Evolutionary conservation across 2,888 invertebrate genomes (phyloP).

Genomic region (Rotaria socialis): DNA sequence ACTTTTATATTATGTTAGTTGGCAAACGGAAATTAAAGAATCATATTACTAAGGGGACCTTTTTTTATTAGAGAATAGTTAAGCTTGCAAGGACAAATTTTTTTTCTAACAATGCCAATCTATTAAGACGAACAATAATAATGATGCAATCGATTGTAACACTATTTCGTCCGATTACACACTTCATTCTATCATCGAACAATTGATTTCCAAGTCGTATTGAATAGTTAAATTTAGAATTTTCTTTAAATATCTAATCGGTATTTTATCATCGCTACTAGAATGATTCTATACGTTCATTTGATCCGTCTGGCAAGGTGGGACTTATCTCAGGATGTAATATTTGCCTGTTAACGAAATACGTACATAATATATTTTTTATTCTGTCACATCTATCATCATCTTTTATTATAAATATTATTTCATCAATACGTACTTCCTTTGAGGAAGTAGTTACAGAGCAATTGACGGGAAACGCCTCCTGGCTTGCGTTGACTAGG

Average conservation of each 20-base stretch:
- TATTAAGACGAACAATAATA: constrained; percentile 23
- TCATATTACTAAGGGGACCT: neutral
- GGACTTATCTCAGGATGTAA: neutral
- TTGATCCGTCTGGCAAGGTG: neutral
- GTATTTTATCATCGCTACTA: neutral
- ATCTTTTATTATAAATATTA: neutral
- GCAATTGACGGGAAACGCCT: neutral
- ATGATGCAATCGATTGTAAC: neutral
- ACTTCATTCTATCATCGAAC: neutral
- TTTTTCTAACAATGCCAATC: neutral
- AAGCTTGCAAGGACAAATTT: neutral
- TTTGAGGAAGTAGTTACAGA: neutral
- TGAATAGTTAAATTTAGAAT: too few species aligned
- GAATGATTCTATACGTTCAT: neutral
- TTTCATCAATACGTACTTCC: neutral
- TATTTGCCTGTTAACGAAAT: neutral
- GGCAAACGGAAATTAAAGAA: constrained; percentile 13
- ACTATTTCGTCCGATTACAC: neutral
- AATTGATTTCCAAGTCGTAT: neutral
- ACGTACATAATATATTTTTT: neutral
- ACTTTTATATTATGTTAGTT: neutral
- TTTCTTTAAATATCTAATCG: neutral
- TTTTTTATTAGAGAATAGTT: neutral
- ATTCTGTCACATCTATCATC: constrained; percentile 14
- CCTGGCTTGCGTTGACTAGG: neutral